phyloP scores from a whole-genome alignment of 2,888 invertebrate species.

The Drosophila paucipuncta region DNA sequence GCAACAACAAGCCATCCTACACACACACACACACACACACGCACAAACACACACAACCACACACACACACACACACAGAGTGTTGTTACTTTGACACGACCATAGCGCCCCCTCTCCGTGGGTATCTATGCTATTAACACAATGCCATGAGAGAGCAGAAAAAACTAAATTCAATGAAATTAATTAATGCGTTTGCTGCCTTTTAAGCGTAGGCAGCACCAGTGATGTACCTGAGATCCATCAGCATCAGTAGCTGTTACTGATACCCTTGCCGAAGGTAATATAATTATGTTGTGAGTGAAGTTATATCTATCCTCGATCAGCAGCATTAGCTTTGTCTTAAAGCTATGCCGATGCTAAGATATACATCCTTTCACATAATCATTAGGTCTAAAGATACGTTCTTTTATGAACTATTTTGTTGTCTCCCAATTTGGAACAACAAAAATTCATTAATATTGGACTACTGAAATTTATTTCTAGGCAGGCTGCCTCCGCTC shows the following conservation, averaged over 20 bases:
- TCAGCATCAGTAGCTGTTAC: slow-evolving; percentile 29
- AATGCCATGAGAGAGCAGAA: slow-evolving; percentile 42
- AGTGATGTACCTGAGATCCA: slow-evolving; percentile 44
- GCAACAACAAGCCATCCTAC: slow-evolving; percentile 22
- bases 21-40: background rate
- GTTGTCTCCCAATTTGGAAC: background rate
- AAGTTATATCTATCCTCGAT: background rate
- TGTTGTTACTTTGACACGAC: slow-evolving; percentile 49
- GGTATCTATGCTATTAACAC: slow-evolving; percentile 30
- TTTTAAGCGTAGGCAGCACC: slow-evolving; percentile 53
- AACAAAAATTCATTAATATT: background rate
- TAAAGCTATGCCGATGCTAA: background rate
- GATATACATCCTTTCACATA: background rate
- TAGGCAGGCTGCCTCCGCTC: background rate
- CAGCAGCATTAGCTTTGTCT: background rate
- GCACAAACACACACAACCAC: slow-evolving; percentile 26
- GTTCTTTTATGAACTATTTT: background rate
- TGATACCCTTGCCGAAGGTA: background rate
- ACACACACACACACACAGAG: slow-evolving; percentile 11
- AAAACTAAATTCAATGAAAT: slow-evolving; percentile 74
- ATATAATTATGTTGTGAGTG: background rate
- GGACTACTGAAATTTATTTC: background rate
- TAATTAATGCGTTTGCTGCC: slow-evolving; percentile 60
- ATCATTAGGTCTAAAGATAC: background rate
- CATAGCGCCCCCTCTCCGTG: background rate